Percentiles rank a stretch among this genome's conserved stretches.
phyloP scores from a whole-genome alignment of 2,888 invertebrate genomes.

The Aelia acuminata region DNA sequence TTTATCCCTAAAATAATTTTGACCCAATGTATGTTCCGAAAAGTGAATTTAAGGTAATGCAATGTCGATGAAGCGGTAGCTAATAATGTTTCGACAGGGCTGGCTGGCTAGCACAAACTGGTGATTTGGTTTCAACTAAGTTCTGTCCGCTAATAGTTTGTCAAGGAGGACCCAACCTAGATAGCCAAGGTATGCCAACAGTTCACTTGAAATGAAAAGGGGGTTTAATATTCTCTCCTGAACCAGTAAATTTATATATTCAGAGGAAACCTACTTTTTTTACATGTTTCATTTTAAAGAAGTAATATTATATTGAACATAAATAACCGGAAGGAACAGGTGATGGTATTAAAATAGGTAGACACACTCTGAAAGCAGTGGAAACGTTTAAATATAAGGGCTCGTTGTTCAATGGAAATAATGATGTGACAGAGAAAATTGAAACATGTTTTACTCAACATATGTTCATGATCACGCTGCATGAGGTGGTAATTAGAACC shows the following conservation, averaged over 20 bases:
- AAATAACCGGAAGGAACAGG: too few relatives aligned
- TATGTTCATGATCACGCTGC: too few relatives aligned
- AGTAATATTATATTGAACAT: too few relatives aligned
- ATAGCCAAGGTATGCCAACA: neutral
- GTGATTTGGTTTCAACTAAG: slow-evolving; percentile 40
- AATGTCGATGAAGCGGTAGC: neutral
- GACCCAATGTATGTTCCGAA: neutral
- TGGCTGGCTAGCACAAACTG: neutral
- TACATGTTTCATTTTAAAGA: too few relatives aligned
- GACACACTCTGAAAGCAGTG: too few relatives aligned
- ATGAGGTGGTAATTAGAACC: too few relatives aligned
- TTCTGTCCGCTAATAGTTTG: slow-evolving; percentile 26
- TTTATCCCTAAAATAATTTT: neutral
- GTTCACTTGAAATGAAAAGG: neutral
- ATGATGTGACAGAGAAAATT: too few relatives aligned
- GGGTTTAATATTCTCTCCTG: neutral
- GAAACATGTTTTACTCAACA: too few relatives aligned
- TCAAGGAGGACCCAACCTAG: neutral
- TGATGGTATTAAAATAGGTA: too few relatives aligned
- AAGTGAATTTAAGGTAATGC: neutral
- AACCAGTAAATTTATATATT: neutral
- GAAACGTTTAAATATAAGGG: too few relatives aligned
- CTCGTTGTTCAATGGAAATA: too few relatives aligned
- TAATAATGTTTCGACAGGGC: neutral
- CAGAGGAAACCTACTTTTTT: too few relatives aligned